These are phyloP conservation scores for Poicephalus meyeri DNA, from an alignment of 2,113 vertebrate genomes.

Conservation along the genomic window DNA sequence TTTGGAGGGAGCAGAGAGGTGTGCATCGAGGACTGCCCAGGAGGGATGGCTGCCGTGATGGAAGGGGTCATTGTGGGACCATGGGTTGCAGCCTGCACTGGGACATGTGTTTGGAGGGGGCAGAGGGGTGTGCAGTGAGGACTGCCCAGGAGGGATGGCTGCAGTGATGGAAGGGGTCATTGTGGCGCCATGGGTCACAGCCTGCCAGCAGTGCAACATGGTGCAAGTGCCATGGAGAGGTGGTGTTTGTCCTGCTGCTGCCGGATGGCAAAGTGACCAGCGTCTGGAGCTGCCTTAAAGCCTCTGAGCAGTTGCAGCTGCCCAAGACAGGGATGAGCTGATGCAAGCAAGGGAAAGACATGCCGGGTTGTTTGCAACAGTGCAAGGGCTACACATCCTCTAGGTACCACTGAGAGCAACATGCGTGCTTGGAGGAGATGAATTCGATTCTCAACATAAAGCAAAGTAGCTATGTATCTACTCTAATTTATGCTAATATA, in stretches of 20 bases:
- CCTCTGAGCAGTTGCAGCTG: background rate
- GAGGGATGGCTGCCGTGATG: fast-evolving
- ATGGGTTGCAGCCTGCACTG: background rate
- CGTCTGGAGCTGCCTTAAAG: background rate
- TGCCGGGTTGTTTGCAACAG: background rate
- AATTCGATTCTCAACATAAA: background rate
- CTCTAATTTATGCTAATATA: background rate
- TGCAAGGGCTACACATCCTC: background rate
- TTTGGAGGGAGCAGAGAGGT: background rate
- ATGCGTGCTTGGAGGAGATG: fast-evolving
- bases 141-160: background rate
- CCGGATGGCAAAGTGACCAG: background rate
- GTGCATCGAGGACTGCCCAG: background rate
- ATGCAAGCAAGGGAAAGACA: background rate
- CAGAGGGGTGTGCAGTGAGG: fast-evolving
- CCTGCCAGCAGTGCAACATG: background rate
- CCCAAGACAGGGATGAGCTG: background rate
- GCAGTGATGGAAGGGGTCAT: fast-evolving
- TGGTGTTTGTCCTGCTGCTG: fast-evolving
- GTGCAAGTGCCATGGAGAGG: background rate
- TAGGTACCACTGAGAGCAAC: background rate
- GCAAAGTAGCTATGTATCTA: background rate
- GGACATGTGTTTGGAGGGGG: fast-evolving
- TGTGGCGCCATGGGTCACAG: background rate
- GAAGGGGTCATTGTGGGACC: fast-evolving